A percentile compares a stretch with the other conserved stretches of the same genome.
Evolutionary conservation across 2,113 vertebrate species (phyloP).

Genomic region (Seriola rivoliana): DNA sequence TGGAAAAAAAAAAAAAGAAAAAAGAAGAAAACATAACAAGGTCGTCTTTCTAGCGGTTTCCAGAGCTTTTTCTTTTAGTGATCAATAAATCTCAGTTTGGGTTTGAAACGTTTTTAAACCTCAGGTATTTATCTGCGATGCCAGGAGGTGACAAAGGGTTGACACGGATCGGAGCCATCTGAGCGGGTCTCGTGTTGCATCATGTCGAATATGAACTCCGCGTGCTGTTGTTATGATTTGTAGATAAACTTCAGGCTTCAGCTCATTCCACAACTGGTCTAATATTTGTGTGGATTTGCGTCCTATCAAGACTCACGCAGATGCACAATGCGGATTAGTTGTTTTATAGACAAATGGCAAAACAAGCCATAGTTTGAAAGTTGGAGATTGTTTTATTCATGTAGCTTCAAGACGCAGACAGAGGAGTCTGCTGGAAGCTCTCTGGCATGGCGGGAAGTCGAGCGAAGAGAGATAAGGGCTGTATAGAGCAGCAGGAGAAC

Average conservation of each 20-base stretch:
- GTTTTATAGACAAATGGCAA: conserved; percentile 5
- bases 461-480: conserved; percentile 65
- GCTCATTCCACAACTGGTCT: not conserved
- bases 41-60: too few species aligned
- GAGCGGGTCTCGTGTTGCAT: not conserved
- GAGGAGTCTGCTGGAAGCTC: conserved; percentile 53
- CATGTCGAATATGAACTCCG: too few species aligned
- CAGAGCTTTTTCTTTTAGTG: too few species aligned
- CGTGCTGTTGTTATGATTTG: not conserved
- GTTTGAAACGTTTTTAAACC: too few species aligned
- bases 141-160: not conserved
- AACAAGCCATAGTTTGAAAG: conserved; percentile 41
- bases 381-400: conserved; percentile 72
- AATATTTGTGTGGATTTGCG: conserved; percentile 38
- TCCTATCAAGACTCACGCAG: conserved; percentile 3
- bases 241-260: conserved; percentile 9
- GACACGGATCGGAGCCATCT: not conserved
- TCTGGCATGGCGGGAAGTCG: conserved; percentile 61
- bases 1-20: too few species aligned
- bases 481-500: conserved; percentile 54
- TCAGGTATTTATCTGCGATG: not conserved
- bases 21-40: too few species aligned
- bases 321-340: conserved; percentile 20
- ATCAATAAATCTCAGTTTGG: too few species aligned
- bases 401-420: conserved; percentile 36